Conservation (phyloP, 2,113 vertebrate species). For the Cottus gobio region DNA sequence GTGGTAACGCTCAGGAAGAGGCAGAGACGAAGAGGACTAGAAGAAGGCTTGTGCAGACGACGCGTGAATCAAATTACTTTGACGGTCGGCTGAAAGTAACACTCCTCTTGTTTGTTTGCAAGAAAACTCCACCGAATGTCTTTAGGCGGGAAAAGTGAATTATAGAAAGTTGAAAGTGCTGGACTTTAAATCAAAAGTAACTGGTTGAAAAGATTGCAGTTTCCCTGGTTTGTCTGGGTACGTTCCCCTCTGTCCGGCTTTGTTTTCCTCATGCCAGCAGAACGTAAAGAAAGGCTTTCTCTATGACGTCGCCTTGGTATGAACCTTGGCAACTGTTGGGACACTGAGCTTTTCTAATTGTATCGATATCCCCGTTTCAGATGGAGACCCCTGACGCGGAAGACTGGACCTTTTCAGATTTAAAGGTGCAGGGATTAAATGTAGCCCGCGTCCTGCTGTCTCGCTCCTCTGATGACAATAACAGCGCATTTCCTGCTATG, state of each 20-base stretch:
- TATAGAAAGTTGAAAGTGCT: too few species aligned
- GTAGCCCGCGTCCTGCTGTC: not conserved
- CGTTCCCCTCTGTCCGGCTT: not conserved
- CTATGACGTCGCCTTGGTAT: not conserved
- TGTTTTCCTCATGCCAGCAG: not conserved
- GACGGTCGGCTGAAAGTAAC: too few species aligned
- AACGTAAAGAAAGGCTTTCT: not conserved
- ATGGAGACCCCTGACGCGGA: not conserved
- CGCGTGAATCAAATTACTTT: too few species aligned
- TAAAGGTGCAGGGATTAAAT: not conserved
- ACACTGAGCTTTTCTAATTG: not conserved
- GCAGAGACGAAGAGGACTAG: too few species aligned
- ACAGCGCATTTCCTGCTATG: slow-evolving; percentile 21
- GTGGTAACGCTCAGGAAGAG: too few species aligned
- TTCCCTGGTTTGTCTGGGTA: not conserved
- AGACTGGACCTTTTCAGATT: not conserved
- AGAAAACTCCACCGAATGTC: too few species aligned
- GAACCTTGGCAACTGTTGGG: not conserved
- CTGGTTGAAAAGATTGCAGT: too few species aligned
- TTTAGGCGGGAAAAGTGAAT: too few species aligned
- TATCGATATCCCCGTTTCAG: not conserved
- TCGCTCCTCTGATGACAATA: not conserved
- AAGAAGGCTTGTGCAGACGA: too few species aligned
- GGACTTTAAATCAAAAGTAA: too few species aligned
- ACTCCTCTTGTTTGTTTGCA: too few species aligned